A percentile compares a stretch with the other conserved stretches of the same genome.
Conservation (phyloP, 2,888 invertebrate genomes). For the Drosophila antonietae region DNA sequence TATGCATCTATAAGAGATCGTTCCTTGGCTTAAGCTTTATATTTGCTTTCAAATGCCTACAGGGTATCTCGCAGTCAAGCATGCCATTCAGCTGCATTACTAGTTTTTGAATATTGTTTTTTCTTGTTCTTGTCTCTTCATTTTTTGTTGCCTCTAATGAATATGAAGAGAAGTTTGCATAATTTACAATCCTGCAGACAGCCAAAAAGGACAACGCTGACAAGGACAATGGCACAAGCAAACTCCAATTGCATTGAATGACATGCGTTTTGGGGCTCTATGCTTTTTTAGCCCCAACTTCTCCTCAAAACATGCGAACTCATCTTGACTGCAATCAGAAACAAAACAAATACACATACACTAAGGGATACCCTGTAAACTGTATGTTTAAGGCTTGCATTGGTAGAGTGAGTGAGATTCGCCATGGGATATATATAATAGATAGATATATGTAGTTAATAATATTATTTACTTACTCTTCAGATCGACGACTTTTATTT, state of each 20-base stretch:
- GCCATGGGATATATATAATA: too few relatives aligned
- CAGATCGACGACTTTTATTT: neutral
- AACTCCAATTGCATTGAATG: constrained; percentile 69
- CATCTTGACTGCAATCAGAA: constrained; percentile 1
- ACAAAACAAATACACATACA: constrained; percentile 1
- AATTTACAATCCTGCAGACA: constrained; percentile 58
- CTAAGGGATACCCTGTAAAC: neutral
- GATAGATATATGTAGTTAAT: too few relatives aligned
- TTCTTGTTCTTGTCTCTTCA: neutral
- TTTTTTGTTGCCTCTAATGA: constrained; percentile 56
- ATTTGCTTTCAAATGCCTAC: neutral
- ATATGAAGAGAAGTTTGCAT: constrained; percentile 75
- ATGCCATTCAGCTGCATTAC: neutral
- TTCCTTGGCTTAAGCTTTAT: too few relatives aligned
- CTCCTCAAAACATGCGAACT: constrained; percentile 4
- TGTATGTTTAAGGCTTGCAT: too few relatives aligned
- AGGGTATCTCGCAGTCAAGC: constrained; percentile 1
- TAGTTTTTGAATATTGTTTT: constrained; percentile 20
- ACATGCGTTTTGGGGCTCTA: constrained; percentile 63
- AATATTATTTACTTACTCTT: neutral
- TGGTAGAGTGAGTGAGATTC: too few relatives aligned
- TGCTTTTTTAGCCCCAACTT: neutral
- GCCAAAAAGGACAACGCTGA: constrained; percentile 23
- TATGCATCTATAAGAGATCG: too few relatives aligned
- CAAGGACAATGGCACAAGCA: constrained; percentile 30